phyloP scores from a whole-genome alignment of 2,888 invertebrate genomes.

The Cryptocephalus moraei region DNA sequence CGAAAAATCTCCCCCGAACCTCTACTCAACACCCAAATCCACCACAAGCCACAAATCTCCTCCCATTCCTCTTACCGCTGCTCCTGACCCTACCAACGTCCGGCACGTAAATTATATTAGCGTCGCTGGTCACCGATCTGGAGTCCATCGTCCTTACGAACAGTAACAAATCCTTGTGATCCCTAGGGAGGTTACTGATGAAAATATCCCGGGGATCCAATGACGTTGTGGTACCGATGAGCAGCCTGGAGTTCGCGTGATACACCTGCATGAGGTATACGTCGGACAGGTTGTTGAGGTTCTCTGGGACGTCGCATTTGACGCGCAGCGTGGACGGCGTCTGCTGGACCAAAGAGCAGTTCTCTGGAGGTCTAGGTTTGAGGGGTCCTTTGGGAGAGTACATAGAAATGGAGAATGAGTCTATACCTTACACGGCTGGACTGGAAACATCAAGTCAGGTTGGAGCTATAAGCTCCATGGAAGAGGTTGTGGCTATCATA shows the following conservation, averaged over 20 bases:
- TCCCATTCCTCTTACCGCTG: conserved; percentile 21
- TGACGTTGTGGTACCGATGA: conserved; percentile 43
- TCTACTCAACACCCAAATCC: too few species aligned
- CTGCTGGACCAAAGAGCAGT: conserved; percentile 42
- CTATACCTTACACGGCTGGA: too few species aligned
- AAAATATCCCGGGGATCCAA: conserved; percentile 39
- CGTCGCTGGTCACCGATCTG: conserved; percentile 42
- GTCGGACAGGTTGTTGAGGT: conserved; percentile 23
- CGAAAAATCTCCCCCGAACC: too few species aligned
- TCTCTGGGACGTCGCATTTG: conserved; percentile 39
- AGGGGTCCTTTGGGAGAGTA: background rate
- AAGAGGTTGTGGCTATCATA: too few species aligned
- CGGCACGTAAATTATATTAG: conserved; percentile 40
- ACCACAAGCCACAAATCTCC: conserved; percentile 6
- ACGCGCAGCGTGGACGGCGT: conserved; percentile 38
- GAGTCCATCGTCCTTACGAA: conserved; percentile 43
- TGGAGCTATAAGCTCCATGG: too few species aligned
- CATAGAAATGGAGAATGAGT: too few species aligned
- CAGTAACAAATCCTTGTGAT: conserved; percentile 36
- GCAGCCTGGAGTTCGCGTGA: conserved; percentile 41
- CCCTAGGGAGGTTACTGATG: conserved; percentile 38
- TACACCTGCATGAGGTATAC: conserved; percentile 45
- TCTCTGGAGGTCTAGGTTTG: conserved; percentile 42
- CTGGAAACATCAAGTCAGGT: too few species aligned
- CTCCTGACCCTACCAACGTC: conserved; percentile 18